A percentile compares a stretch with the other conserved stretches of the same genome.
Evolutionary conservation across 30 jellyfish, hydroid and myxozoan genomes (phyloP).

Genomic region (Pseudorhiza aurosa): DNA sequence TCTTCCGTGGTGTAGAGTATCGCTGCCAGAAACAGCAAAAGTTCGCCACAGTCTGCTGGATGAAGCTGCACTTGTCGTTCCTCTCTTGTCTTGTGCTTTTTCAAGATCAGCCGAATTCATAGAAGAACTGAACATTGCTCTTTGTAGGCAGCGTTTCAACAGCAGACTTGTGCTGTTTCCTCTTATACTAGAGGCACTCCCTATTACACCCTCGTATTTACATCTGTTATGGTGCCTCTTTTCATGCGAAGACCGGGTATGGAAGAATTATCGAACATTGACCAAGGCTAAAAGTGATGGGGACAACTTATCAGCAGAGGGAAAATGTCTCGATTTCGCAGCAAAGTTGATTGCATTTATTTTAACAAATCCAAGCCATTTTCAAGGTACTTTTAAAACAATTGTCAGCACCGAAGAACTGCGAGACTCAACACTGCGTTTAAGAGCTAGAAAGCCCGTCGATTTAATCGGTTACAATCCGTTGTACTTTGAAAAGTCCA

Average conservation of each 20-base stretch:
- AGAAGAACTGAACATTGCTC: slow-evolving; percentile 81
- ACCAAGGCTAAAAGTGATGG: background rate
- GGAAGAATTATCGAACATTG: slow-evolving; percentile 26
- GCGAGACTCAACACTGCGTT: slow-evolving; percentile 49
- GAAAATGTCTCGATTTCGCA: slow-evolving; percentile 50
- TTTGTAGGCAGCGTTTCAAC: slow-evolving; percentile 82
- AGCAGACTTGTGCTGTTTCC: slow-evolving; percentile 70
- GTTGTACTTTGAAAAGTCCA: slow-evolving; percentile 41
- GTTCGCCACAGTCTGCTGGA: slow-evolving; percentile 73
- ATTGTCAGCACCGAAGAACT: slow-evolving; percentile 75
- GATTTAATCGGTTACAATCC: slow-evolving; percentile 35
- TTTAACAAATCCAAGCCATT: background rate
- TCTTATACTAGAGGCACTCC: slow-evolving; percentile 56
- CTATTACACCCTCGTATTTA: slow-evolving; percentile 72
- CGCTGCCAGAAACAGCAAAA: slow-evolving; percentile 52
- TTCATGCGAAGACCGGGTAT: slow-evolving; percentile 60
- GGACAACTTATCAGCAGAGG: background rate
- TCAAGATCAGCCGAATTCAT: slow-evolving; percentile 43
- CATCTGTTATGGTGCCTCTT: slow-evolving; percentile 70
- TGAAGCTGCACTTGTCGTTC: slow-evolving; percentile 66
- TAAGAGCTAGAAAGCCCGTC: slow-evolving; percentile 30
- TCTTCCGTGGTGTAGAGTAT: slow-evolving; percentile 53
- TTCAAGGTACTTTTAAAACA: slow-evolving; percentile 73
- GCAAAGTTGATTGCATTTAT: slow-evolving; percentile 62
- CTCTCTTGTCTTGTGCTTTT: slow-evolving; percentile 65